Evolutionary conservation across 2,888 invertebrate genomes (phyloP).

Genomic region (Andrena bucephala): DNA sequence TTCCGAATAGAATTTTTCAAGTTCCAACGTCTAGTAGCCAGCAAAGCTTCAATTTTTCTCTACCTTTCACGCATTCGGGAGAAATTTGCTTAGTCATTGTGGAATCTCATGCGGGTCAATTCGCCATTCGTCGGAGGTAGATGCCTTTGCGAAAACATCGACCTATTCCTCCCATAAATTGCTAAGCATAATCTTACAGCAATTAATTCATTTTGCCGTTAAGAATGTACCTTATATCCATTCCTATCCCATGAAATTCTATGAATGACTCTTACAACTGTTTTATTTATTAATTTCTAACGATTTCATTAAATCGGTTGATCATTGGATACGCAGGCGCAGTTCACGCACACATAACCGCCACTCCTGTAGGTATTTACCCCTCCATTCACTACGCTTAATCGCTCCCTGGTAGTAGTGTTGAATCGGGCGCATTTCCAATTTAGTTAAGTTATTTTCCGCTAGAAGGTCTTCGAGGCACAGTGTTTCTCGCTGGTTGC

Average conservation of each 20-base stretch:
- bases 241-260: too few relatives aligned
- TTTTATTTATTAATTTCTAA: background rate
- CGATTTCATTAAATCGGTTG: background rate
- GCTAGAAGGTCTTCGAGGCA: conserved; percentile 3
- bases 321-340: background rate
- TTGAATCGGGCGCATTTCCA: background rate
- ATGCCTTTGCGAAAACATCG: conserved; percentile 61
- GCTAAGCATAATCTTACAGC: too few relatives aligned
- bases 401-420: too few relatives aligned
- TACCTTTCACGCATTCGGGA: conserved; percentile 75
- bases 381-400: too few relatives aligned
- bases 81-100: conserved; percentile 82
- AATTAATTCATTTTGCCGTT: too few relatives aligned
- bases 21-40: conserved; percentile 60
- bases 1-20: conserved; percentile 53
- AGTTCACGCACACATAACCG: too few relatives aligned
- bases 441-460: conserved; percentile 5
- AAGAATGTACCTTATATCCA: too few relatives aligned
- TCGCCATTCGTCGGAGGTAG: conserved; percentile 43
- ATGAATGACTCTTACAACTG: too few relatives aligned
- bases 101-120: conserved; percentile 24
- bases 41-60: conserved; percentile 67
- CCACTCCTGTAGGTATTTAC: too few relatives aligned
- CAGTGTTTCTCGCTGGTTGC: background rate
- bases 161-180: background rate